Conservation (phyloP, 2,888 invertebrate genomes). For the Rugalucina vietnamica region DNA sequence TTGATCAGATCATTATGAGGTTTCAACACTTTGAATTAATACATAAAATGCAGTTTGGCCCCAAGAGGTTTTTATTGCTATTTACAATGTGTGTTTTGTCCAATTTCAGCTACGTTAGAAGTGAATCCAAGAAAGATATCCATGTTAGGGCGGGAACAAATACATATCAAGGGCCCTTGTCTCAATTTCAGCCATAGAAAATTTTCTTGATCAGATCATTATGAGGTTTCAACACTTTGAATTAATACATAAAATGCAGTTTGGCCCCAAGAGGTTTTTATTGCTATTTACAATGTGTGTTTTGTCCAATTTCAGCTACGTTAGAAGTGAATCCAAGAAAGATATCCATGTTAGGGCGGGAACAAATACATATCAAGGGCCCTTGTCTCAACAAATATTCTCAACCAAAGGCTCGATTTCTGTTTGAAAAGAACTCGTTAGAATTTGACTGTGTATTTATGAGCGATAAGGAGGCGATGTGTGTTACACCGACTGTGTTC, state of each 20-base stretch:
- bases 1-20: no score
- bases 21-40: no score
- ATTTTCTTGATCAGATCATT: no score
- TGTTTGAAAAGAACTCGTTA: background rate
- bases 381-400: slow-evolving; percentile 65
- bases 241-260: no score
- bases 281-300: background rate
- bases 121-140: slow-evolving; percentile 59
- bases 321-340: slow-evolving; percentile 56
- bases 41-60: no score
- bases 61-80: background rate
- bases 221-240: no score
- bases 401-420: background rate
- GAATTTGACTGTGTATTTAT: slow-evolving; percentile 63
- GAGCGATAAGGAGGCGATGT: slow-evolving; percentile 48
- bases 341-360: slow-evolving; percentile 71
- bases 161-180: slow-evolving; percentile 72
- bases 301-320: slow-evolving; percentile 44
- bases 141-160: slow-evolving; percentile 71
- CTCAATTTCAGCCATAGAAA: no score
- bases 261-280: no score
- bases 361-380: slow-evolving; percentile 65
- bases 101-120: slow-evolving; percentile 51
- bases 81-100: background rate
- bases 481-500: slow-evolving; percentile 71